Evolutionary conservation across 2,888 invertebrate genomes (phyloP), one percentile per base, ranked within the genome.

Genomic region (Rotaria sp.): DNA sequence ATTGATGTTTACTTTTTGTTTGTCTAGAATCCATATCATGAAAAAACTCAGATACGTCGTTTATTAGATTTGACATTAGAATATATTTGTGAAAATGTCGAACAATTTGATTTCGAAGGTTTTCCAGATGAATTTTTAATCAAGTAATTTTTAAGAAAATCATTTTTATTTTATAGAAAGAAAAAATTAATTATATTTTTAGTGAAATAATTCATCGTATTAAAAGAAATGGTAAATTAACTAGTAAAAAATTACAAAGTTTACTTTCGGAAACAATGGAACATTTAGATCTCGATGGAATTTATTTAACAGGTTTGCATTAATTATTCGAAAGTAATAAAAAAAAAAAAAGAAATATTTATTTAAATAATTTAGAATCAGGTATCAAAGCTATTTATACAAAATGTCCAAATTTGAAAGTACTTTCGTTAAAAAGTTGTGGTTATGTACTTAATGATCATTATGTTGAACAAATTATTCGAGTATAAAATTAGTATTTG

Each of bases 111-210:
- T 84, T 88, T 90, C 3, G 87, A 89, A 52, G 89, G 89, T 45
- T 90, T 90, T 87, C 90, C 90, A 50, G 90, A 90, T 88, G 90
- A 90, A 87, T 88, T 88, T 86, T 87, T 90, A 7, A 88, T 90
- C 18, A 90, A 87, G 90, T 90, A 88, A 88, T 88, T 85, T 10
- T 13, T 2, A 11, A 18, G 11, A 74, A 7, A 67, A 4, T 26
- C 2, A 30, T 41, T 11, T 45, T 11, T 45, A 1, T 45, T 48
- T 41, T 50, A 10, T 18, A 84, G 0, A 52, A 21, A 30, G 13
- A 26, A 21, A 38, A 24, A 15, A 21, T 4, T 24, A 18, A 0
- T 21, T 24, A 18, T 18, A 21, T 38, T 87, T 87, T n/a, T 88
- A 90, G 90, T 85, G 87, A 88, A n/a, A 89, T 90, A 88, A 89